These are phyloP conservation scores for Drosophila murphyi DNA, from an alignment of 1,140 invertebrate genomes.

Conservation along the genomic window DNA sequence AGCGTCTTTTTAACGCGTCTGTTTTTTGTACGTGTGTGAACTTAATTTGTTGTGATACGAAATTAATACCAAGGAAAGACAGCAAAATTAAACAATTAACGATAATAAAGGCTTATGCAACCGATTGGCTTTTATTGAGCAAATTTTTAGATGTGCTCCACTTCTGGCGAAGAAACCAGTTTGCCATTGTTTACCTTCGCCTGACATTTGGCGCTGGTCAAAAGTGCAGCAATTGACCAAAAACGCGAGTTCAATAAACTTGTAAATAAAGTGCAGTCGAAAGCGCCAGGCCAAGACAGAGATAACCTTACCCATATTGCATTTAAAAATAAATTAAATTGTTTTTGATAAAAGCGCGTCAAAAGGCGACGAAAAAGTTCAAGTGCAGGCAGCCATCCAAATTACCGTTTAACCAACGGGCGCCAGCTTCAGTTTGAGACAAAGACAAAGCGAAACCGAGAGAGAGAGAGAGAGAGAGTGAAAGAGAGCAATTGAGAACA, in stretches of 20 bases:
- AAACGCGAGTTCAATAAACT: conserved; percentile 71
- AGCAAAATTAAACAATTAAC: conserved; percentile 33
- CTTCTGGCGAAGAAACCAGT: conserved; percentile 61
- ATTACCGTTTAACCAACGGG: conserved; percentile 62
- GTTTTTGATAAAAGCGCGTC: conserved; percentile 54
- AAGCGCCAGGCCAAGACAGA: background rate
- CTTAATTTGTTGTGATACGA: conserved; percentile 57
- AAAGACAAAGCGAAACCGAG: background rate
- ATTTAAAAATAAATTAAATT: conserved; percentile 35
- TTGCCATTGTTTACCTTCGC: conserved; percentile 34
- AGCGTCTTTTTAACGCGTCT: conserved; percentile 51
- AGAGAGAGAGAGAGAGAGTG: conserved; percentile 27
- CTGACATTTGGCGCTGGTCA: conserved; percentile 41
- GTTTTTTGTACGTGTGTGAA: conserved; percentile 63
- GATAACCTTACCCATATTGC: conserved; percentile 48
- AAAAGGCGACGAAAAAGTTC: conserved; percentile 31
- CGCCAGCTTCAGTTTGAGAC: too few species aligned
- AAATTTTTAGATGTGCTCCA: conserved; percentile 50
- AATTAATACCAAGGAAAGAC: conserved; percentile 37
- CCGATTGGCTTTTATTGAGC: conserved; percentile 13
- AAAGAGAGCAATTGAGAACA: conserved; percentile 22
- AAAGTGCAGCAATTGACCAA: conserved; percentile 61
- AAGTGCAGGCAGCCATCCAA: conserved; percentile 62
- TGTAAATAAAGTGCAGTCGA: background rate
- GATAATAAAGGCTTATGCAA: conserved; percentile 60